Percentiles rank a stretch among this genome's conserved stretches.
These are phyloP conservation scores for Spea multiplicata DNA, from an alignment of 2,113 vertebrate genomes.

Conservation along the genomic window DNA sequence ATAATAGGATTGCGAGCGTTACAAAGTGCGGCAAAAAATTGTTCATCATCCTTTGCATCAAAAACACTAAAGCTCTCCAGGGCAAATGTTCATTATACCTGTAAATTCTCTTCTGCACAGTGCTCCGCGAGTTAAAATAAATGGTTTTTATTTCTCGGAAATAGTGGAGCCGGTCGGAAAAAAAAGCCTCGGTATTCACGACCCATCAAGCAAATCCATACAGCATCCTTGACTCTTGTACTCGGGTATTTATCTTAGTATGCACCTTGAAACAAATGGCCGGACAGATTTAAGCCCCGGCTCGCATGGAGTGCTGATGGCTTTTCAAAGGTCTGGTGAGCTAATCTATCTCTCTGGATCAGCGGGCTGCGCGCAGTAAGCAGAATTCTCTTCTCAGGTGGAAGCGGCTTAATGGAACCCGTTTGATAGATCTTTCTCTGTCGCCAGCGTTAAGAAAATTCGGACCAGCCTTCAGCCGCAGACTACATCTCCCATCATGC, in stretches of 20 bases:
- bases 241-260: conserved; percentile 37
- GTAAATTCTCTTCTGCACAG: conserved; percentile 24
- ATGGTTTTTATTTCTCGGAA: conserved; percentile 39
- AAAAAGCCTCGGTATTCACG: conserved; percentile 44
- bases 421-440: conserved; percentile 28
- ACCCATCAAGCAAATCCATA: conserved; percentile 48
- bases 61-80: conserved; percentile 15
- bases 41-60: conserved; percentile 26
- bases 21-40: conserved; percentile 14
- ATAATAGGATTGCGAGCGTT: conserved; percentile 17
- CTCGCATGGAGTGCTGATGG: conserved; percentile 20
- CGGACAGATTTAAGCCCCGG: conserved; percentile 21
- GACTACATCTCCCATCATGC: too few relatives aligned
- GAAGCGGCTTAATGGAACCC: not conserved
- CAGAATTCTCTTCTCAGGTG: conserved; percentile 30
- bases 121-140: conserved; percentile 19
- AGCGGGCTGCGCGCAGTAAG: conserved; percentile 34
- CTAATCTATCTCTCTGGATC: conserved; percentile 35
- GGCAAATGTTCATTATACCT: conserved; percentile 32
- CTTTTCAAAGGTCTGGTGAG: conserved; percentile 43
- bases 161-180: conserved; percentile 22
- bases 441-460: not conserved
- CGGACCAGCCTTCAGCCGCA: too few relatives aligned
- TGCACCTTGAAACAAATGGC: conserved; percentile 41
- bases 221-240: conserved; percentile 35